A percentile compares a stretch with the other conserved stretches of the same genome.
phyloP scores from a whole-genome alignment of 2,113 vertebrate genomes.

The Ascaphus truei region DNA sequence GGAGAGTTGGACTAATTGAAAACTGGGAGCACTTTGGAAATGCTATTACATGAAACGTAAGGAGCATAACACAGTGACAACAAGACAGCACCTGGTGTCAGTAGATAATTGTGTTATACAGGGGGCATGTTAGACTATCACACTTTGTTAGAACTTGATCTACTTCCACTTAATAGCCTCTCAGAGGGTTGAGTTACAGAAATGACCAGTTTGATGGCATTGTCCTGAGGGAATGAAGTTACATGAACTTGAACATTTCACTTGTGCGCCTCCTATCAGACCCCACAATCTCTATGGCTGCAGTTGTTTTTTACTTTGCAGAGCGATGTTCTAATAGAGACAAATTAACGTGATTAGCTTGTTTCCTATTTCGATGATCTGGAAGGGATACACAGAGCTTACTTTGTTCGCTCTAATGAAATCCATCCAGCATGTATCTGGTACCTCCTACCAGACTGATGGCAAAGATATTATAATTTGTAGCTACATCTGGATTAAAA shows the following conservation, averaged over 20 bases:
- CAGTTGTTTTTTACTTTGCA: constrained; percentile 36
- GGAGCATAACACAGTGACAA: constrained; percentile 69
- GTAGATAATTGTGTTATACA: constrained; percentile 75
- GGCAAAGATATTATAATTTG: constrained; percentile 26
- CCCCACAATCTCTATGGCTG: constrained; percentile 22
- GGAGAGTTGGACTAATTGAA: constrained; percentile 74
- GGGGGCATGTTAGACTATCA: constrained; percentile 64
- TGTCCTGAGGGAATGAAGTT: constrained; percentile 16
- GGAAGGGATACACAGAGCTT: constrained; percentile 26
- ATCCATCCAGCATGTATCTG: constrained; percentile 31
- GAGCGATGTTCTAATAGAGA: constrained; percentile 44
- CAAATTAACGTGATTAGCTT: constrained; percentile 41
- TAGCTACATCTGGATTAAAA: constrained; percentile 35
- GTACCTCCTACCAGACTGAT: constrained; percentile 34
- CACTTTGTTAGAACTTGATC: constrained; percentile 60
- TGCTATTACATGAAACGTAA: constrained; percentile 84
- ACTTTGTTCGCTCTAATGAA: constrained; percentile 33
- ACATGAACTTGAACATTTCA: constrained; percentile 38
- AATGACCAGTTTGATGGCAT: constrained; percentile 31
- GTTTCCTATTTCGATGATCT: constrained; percentile 27
- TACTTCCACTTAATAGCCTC: constrained; percentile 52
- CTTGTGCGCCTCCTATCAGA: constrained; percentile 36
- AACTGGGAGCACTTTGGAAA: constrained; percentile 83
- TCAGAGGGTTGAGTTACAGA: constrained; percentile 38
- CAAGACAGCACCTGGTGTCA: constrained; percentile 77